These are phyloP conservation scores for Acronicta psi DNA, from an alignment of 2,888 invertebrate genomes.

Conservation along the genomic window DNA sequence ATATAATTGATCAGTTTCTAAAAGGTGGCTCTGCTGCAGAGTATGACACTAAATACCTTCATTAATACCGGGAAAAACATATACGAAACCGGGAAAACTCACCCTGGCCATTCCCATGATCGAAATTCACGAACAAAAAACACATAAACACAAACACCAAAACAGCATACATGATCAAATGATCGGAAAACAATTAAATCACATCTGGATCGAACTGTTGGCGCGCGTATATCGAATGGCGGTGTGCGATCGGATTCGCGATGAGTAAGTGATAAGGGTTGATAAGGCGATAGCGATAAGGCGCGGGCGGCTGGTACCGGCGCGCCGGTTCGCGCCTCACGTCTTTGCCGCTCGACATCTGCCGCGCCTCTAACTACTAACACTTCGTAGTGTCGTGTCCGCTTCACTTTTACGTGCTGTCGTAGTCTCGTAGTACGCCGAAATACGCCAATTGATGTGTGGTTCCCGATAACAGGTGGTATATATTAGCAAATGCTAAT, in stretches of 20 bases:
- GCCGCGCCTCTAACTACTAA: slow-evolving; percentile 68
- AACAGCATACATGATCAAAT: slow-evolving; percentile 74
- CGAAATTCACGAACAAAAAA: slow-evolving; percentile 67
- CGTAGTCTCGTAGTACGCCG: slow-evolving; percentile 21
- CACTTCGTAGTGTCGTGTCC: slow-evolving; percentile 21
- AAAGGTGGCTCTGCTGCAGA: no score
- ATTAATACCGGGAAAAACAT: slow-evolving; percentile 19
- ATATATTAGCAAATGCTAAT: slow-evolving; percentile 29
- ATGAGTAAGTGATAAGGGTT: slow-evolving; percentile 83
- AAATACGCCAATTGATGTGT: slow-evolving; percentile 51
- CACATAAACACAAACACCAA: slow-evolving; percentile 66
- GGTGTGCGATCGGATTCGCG: slow-evolving; percentile 81
- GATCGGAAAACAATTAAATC: slow-evolving; percentile 58
- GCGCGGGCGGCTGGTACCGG: slow-evolving; percentile 64
- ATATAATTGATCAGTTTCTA: no score
- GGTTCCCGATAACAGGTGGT: slow-evolving; percentile 35
- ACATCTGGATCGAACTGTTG: slow-evolving; percentile 67
- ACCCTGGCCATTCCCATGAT: slow-evolving; percentile 79
- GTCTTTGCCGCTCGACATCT: slow-evolving; percentile 79
- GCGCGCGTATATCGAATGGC: slow-evolving; percentile 73
- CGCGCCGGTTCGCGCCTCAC: slow-evolving; percentile 67
- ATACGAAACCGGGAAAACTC: slow-evolving; percentile 57
- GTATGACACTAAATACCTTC: no score
- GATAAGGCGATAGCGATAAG: slow-evolving; percentile 84
- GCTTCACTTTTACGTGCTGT: slow-evolving; percentile 15